phyloP scores from a whole-genome alignment of 2,797 vertebrate genomes.

The Muscicapa striata region DNA sequence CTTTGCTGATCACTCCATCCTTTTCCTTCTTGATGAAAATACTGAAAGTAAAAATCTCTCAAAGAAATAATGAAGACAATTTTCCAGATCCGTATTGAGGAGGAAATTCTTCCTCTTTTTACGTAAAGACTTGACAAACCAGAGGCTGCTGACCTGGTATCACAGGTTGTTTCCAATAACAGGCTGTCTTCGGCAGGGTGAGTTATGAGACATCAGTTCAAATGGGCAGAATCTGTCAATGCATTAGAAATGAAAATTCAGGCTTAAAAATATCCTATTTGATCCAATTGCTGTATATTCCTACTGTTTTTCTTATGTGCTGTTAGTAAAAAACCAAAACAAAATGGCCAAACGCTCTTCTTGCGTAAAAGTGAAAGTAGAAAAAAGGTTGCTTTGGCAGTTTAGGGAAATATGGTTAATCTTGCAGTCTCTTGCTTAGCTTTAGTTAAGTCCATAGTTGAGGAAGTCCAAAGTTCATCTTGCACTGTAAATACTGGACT shows the following conservation, averaged over 20 bases:
- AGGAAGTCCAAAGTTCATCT: slow-evolving; percentile 8
- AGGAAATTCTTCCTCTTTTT: not conserved
- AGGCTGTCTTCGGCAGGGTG: not conserved
- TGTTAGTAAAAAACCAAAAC: not conserved
- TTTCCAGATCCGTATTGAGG: not conserved
- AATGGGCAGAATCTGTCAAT: not conserved
- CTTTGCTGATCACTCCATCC: not conserved
- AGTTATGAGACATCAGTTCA: not conserved
- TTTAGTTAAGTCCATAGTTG: not conserved
- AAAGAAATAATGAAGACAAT: not conserved
- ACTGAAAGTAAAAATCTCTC: not conserved
- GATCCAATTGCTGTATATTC: not conserved
- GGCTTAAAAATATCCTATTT: not conserved
- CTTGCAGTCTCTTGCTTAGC: not conserved
- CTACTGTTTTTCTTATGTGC: not conserved
- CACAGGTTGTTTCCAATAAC: not conserved
- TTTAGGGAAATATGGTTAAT: not conserved
- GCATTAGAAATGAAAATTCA: not conserved
- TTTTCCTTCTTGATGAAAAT: not conserved
- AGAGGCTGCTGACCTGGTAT: not conserved
- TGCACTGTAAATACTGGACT: not conserved
- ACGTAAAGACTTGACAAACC: not conserved
- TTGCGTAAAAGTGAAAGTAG: not conserved
- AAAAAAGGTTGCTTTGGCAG: not conserved
- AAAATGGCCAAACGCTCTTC: not conserved